These are phyloP conservation scores for Vanessa atalanta DNA, from an alignment of 1,140 invertebrate genomes.

Conservation along the genomic window DNA sequence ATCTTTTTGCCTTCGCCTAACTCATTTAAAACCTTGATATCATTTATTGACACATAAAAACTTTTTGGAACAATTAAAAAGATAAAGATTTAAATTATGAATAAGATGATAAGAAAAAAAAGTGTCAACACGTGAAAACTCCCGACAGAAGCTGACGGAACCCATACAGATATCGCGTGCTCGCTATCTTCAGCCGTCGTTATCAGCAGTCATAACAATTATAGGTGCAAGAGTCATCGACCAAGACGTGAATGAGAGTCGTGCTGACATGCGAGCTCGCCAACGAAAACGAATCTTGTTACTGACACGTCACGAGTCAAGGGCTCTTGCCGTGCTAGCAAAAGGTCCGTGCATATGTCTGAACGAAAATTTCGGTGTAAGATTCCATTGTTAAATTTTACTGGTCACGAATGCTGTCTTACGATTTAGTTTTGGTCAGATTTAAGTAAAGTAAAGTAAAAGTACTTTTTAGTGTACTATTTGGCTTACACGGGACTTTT, in stretches of 20 bases:
- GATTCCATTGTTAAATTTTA: not conserved
- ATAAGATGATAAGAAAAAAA: not conserved
- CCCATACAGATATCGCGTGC: conserved; percentile 31
- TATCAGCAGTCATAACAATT: conserved; percentile 42
- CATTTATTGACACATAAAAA: no score
- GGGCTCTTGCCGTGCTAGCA: conserved; percentile 18
- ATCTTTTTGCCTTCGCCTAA: no score
- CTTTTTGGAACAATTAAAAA: no score
- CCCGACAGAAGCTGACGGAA: conserved; percentile 8
- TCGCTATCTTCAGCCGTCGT: conserved; percentile 16
- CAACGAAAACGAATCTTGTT: conserved; percentile 51
- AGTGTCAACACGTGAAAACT: conserved; percentile 1
- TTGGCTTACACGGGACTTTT: no score
- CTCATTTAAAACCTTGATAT: no score
- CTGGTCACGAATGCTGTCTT: not conserved
- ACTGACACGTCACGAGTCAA: conserved; percentile 38
- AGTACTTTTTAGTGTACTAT: no score
- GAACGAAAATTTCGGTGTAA: not conserved
- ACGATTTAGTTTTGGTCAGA: not conserved
- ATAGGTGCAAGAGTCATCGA: conserved; percentile 49
- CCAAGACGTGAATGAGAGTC: conserved; percentile 47
- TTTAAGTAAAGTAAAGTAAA: no score
- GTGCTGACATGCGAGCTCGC: conserved; percentile 49
- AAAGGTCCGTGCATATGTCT: conserved; percentile 1
- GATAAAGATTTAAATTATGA: no score